Evolutionary conservation across 1,140 invertebrate species (phyloP).

Genomic region (Papilio helenus): DNA sequence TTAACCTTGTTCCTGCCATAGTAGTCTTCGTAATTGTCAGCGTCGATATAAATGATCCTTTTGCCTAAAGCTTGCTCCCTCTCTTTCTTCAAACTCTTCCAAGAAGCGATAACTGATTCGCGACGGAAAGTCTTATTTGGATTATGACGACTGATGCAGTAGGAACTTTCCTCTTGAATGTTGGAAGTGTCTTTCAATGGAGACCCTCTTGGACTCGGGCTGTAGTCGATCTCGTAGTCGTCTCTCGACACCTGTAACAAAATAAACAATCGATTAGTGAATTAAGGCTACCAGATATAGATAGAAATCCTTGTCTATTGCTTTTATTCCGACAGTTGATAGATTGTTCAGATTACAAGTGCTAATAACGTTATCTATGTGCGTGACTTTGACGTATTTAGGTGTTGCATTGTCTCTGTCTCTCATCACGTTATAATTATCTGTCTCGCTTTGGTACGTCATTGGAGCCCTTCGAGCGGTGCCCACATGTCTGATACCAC

Average conservation of each 20-base stretch:
- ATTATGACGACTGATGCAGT: slow-evolving; percentile 75
- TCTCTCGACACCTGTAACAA: slow-evolving; percentile 76
- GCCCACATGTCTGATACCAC: slow-evolving; percentile 69
- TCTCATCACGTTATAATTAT: slow-evolving; percentile 49
- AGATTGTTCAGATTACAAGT: slow-evolving; percentile 63
- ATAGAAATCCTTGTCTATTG: slow-evolving; percentile 42
- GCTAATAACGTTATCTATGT: slow-evolving; percentile 63
- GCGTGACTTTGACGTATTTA: slow-evolving; percentile 55
- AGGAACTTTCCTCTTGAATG: slow-evolving; percentile 73
- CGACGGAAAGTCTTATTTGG: slow-evolving; percentile 77
- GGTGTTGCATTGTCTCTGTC: slow-evolving; percentile 56
- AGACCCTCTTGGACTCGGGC: slow-evolving; percentile 69
- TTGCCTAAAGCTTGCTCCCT: slow-evolving; percentile 76
- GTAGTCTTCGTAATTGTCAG: slow-evolving; percentile 74
- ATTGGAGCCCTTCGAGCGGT: slow-evolving; percentile 67
- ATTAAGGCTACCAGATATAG: slow-evolving; percentile 35
- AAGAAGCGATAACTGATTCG: slow-evolving; percentile 76
- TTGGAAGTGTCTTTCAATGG: slow-evolving; percentile 77
- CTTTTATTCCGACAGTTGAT: slow-evolving; percentile 45
- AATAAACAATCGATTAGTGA: slow-evolving; percentile 46
- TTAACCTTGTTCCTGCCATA: slow-evolving; percentile 78
- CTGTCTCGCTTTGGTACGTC: slow-evolving; percentile 59
- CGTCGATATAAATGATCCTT: slow-evolving; percentile 70
- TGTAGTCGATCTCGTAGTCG: slow-evolving; percentile 77
- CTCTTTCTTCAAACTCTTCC: slow-evolving; percentile 77